A percentile compares a stretch with the other conserved stretches of the same genome.
Conservation (phyloP, 2,888 invertebrate genomes). For the Leptarthrus brevirostris region DNA sequence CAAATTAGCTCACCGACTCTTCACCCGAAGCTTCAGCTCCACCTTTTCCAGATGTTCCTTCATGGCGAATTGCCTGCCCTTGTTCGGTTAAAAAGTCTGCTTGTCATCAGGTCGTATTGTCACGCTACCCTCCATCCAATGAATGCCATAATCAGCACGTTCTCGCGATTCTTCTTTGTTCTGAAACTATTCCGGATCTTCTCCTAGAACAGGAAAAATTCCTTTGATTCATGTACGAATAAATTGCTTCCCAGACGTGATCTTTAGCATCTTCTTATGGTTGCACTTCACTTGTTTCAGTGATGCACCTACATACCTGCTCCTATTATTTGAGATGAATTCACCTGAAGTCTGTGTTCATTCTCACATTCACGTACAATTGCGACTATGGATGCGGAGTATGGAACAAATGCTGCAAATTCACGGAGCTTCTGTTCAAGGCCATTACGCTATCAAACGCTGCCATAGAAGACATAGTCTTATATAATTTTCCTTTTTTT, state of each 20-base stretch:
- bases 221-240: neutral
- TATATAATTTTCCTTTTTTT: constrained; percentile 20
- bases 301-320: constrained; percentile 20
- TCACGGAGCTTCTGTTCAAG: constrained; percentile 16
- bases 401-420: neutral
- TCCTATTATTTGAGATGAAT: constrained; percentile 4
- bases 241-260: neutral
- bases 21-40: neutral
- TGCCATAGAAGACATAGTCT: neutral
- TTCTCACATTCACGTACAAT: constrained; percentile 11
- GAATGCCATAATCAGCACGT: constrained; percentile 31
- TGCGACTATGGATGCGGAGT: neutral
- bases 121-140: constrained; percentile 17
- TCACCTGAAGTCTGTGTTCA: constrained; percentile 9
- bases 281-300: constrained; percentile 8
- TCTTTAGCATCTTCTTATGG: neutral
- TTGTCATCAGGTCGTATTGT: constrained; percentile 24
- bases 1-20: constrained; percentile 29
- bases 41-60: constrained; percentile 11
- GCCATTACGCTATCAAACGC: constrained; percentile 1
- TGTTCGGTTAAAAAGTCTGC: constrained; percentile 11
- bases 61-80: constrained; percentile 1
- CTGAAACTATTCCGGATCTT: neutral
- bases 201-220: constrained; percentile 13
- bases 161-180: constrained; percentile 9